phyloP scores from a whole-genome alignment of 2,888 invertebrate genomes.

The Spicauda simplicius region DNA sequence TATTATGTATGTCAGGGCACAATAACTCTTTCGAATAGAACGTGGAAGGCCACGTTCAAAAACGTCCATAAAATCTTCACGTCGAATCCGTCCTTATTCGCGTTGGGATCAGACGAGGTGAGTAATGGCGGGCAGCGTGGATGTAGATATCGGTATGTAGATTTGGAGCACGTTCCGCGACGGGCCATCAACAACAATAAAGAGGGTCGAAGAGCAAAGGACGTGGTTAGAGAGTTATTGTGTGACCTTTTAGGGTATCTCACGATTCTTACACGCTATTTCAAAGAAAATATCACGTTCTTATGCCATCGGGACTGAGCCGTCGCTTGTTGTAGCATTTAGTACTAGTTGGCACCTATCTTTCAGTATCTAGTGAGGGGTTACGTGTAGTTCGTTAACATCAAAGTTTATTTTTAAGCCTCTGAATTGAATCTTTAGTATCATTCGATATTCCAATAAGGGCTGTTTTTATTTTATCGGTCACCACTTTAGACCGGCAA shows the following conservation, averaged over 20 bases:
- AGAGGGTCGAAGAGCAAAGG: constrained; percentile 26
- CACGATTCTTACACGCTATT: not conserved
- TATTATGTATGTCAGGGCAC: not conserved
- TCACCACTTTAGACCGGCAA: too few relatives aligned
- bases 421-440: too few relatives aligned
- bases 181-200: constrained; percentile 35
- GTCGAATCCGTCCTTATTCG: constrained; percentile 23
- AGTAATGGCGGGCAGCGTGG: constrained; percentile 23
- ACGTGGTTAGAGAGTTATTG: constrained; percentile 26
- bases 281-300: not conserved
- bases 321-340: not conserved
- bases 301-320: not conserved
- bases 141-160: constrained; percentile 28
- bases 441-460: too few relatives aligned
- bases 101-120: constrained; percentile 29
- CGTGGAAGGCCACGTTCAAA: not conserved
- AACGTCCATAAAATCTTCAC: constrained; percentile 7
- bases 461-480: too few relatives aligned
- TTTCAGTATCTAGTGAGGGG: too few relatives aligned
- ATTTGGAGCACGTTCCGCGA: constrained; percentile 25
- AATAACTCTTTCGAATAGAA: constrained; percentile 5
- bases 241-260: constrained; percentile 2
- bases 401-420: too few relatives aligned
- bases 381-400: too few relatives aligned
- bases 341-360: too few relatives aligned